Percentiles rank a stretch among this genome's conserved stretches.
Conservation (phyloP, 2,888 invertebrate species). For the Agriopis leucophaearia region DNA sequence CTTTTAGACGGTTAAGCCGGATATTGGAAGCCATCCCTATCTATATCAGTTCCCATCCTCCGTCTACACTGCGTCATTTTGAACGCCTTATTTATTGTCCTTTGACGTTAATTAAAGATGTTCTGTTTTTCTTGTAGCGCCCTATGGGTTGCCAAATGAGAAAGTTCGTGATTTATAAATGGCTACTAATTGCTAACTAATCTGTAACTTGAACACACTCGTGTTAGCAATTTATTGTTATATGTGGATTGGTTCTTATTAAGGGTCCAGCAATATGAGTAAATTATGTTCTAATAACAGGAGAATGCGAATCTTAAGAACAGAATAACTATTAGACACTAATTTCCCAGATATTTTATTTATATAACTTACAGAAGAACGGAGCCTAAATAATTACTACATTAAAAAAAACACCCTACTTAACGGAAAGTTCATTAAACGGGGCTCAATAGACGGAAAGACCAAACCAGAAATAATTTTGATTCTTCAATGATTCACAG, state of each 20-base stretch:
- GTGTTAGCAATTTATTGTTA: constrained; percentile 36
- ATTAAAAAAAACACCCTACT: too few species aligned
- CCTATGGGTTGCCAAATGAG: constrained; percentile 37
- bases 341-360: too few species aligned
- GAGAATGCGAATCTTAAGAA: not conserved
- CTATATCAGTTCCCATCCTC: constrained; percentile 36
- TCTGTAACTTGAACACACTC: constrained; percentile 37
- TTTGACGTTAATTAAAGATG: constrained; percentile 49
- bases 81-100: constrained; percentile 51
- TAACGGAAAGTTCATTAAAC: too few species aligned
- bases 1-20: not conserved
- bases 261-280: not conserved
- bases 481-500: too few species aligned
- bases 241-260: constrained; percentile 9
- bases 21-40: not conserved
- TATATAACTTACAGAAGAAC: too few species aligned
- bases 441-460: too few species aligned
- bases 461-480: too few species aligned
- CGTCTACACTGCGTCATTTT: constrained; percentile 37
- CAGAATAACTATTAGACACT: not conserved
- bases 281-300: constrained; percentile 7
- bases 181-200: constrained; percentile 43
- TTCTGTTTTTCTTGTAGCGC: constrained; percentile 43
- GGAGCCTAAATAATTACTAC: not conserved
- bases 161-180: constrained; percentile 42